Conservation (phyloP, 1,140 invertebrate genomes). For the Eueides isabella region DNA sequence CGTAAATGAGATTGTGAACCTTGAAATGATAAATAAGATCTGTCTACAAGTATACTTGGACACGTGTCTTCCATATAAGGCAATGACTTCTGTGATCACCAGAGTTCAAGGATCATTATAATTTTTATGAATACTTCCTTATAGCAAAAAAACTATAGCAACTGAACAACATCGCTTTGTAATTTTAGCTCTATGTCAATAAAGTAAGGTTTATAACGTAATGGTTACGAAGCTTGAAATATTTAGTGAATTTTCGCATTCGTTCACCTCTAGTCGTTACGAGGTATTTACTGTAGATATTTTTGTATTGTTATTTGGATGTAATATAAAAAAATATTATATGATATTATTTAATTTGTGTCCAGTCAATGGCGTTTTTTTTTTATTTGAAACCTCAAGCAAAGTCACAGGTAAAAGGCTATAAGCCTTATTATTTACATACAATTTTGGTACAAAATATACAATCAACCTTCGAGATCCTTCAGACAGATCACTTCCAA, state of each 20-base stretch:
- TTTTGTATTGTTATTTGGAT: neutral
- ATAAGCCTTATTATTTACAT: neutral
- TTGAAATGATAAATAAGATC: conserved; percentile 2
- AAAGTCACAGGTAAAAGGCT: too few species aligned
- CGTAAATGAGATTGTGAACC: too few species aligned
- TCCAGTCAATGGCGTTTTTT: too few species aligned
- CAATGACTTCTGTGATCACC: conserved; percentile 39
- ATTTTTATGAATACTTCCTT: neutral
- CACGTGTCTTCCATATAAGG: conserved; percentile 42
- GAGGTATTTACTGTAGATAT: conserved; percentile 12
- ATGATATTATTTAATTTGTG: too few species aligned
- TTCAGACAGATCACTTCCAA: conserved; percentile 1
- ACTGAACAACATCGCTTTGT: neutral
- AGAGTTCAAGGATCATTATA: conserved; percentile 40
- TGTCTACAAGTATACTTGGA: neutral
- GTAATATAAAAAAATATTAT: neutral
- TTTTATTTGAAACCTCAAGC: too few species aligned
- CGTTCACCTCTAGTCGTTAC: conserved; percentile 17
- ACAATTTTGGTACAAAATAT: neutral
- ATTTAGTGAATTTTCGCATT: conserved; percentile 24
- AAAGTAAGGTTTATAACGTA: neutral
- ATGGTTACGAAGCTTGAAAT: neutral
- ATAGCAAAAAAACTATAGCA: neutral
- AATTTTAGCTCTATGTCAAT: neutral
- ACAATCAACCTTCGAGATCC: neutral